Base-by-base conservation (phyloP, 2,888 invertebrate species). In the Drosophila lacicola region DNA sequence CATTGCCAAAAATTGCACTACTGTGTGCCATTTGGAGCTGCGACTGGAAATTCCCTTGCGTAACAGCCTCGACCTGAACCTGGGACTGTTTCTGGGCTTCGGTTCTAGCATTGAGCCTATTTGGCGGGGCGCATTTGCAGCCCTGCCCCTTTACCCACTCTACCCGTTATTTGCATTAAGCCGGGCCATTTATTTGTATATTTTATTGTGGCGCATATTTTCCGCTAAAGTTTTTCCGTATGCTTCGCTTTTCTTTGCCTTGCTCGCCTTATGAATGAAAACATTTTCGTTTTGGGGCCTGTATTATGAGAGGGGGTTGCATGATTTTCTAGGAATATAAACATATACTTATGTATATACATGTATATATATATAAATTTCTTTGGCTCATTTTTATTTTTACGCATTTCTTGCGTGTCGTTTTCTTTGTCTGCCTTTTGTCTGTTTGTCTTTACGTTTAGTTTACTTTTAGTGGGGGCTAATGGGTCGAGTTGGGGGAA, bases 321-420 rank as follows among this genome's bases (percentile, higher is more conserved):
- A 74, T 67, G 75, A 64, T 69, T 84, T 80, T 49, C 60, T 47
- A 51, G 50, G 25, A 60, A 46, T 33, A 34, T 49, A 44, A 62
- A 11, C 57, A 42, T 53, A 37, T 58, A 54, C 57, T 11, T 56
- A 44, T 49, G n/a, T 14, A 45, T 19, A 2, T 71, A 46, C 50
- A 56, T 66, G 39, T 66, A 46, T 63, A 44, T 56, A 44, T 61
- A 9, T 56, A 17, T 49, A 19, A 29, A 4, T 76, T 49, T 56
- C 42, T 74, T 8, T 67, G 83, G 56, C 79, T 82, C 86, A 79
- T 74, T 86, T 83, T 85, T 85, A 85, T 87, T 85, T 85, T 87
- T 85, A 85, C 88, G 84, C 88, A 85, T 82, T 82, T 87, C 81
- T 82, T 82, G 88, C 84, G 88, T 85, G 84, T 80, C 70, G 51